These are phyloP conservation scores for Protophormia terraenovae DNA, from an alignment of 2,888 invertebrate species.

Conservation along the genomic window DNA sequence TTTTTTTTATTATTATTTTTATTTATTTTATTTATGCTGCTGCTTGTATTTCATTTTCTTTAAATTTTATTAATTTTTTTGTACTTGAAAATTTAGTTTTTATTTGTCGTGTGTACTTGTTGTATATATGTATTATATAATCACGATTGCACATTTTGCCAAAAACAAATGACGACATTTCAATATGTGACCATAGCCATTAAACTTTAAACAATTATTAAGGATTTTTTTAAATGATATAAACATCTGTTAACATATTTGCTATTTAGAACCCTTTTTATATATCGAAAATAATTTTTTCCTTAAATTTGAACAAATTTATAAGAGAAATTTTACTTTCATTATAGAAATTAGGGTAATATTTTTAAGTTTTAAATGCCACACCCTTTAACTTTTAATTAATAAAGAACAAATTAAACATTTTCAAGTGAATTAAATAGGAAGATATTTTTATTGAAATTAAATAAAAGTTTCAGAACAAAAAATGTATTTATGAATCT, in stretches of 20 bases:
- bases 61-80: slow-evolving; percentile 54
- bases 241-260: not conserved
- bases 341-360: no score
- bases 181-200: slow-evolving; percentile 11
- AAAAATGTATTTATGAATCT: no score
- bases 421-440: no score
- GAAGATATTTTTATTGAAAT: no score
- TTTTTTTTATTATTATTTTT: slow-evolving; percentile 36
- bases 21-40: slow-evolving; percentile 40
- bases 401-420: no score
- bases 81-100: slow-evolving; percentile 50
- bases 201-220: not conserved
- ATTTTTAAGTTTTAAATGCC: no score
- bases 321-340: not conserved
- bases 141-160: slow-evolving; percentile 60
- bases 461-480: no score
- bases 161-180: slow-evolving; percentile 60
- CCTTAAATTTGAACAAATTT: not conserved
- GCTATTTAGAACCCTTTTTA: not conserved
- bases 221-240: not conserved
- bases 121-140: slow-evolving; percentile 23
- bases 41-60: slow-evolving; percentile 21
- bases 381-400: no score
- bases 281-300: not conserved
- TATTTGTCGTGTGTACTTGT: not conserved